A percentile compares a stretch with the other conserved stretches of the same genome.
These are phyloP conservation scores for Mobula birostris DNA, from an alignment of 2,113 vertebrate species.

Conservation along the genomic window DNA sequence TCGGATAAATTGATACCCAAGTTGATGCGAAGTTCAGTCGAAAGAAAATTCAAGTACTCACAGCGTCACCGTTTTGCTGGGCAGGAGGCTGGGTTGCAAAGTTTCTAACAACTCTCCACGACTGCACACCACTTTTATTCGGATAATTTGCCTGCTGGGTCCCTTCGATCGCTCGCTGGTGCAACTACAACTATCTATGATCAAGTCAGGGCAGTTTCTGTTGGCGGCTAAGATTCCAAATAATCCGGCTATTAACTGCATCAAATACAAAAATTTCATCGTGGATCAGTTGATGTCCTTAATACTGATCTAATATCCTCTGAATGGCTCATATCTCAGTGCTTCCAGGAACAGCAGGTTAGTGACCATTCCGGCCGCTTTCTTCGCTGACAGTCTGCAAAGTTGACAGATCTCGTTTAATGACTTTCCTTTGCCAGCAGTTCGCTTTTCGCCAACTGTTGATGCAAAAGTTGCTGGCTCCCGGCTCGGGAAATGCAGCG, in stretches of 20 bases:
- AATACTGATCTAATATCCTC: slow-evolving; percentile 47
- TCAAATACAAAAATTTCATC: slow-evolving; percentile 51
- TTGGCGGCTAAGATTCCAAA: slow-evolving; percentile 49
- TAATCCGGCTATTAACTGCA: slow-evolving; percentile 53
- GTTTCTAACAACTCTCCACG: slow-evolving; percentile 76
- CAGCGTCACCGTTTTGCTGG: slow-evolving; percentile 74
- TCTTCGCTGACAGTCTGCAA: background rate
- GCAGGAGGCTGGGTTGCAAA: slow-evolving; percentile 67
- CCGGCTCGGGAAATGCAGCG: background rate
- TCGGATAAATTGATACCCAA: background rate
- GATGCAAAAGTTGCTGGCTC: background rate
- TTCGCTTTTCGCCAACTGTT: slow-evolving; percentile 15
- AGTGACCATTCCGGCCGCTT: background rate
- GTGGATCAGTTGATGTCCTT: slow-evolving; percentile 42
- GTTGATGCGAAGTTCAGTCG: background rate
- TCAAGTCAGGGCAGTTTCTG: slow-evolving; percentile 73
- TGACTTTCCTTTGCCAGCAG: background rate
- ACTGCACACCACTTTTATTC: slow-evolving; percentile 69
- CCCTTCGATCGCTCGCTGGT: slow-evolving; percentile 68
- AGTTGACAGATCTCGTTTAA: slow-evolving; percentile 9
- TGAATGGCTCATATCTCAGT: slow-evolving; percentile 50
- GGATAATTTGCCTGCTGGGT: slow-evolving; percentile 58
- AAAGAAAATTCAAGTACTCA: slow-evolving; percentile 57
- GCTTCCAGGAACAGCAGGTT: background rate
- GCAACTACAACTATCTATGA: slow-evolving; percentile 77